Evolutionary conservation across 2,888 invertebrate genomes (phyloP).

Genomic region (Andrena trimmerana): DNA sequence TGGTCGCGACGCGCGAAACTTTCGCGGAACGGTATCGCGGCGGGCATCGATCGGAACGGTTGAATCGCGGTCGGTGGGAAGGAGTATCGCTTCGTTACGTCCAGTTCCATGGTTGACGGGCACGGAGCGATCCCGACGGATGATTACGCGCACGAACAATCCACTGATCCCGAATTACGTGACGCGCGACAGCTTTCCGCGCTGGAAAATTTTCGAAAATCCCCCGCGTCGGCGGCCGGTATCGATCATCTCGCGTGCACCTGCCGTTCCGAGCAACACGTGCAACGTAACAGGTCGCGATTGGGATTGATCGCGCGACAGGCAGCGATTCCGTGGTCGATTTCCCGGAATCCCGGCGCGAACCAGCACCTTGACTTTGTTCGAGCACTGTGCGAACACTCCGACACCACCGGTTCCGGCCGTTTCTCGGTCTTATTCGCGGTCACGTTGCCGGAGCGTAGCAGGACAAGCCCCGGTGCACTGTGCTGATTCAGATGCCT

Average conservation of each 20-base stretch:
- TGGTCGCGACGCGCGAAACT: constrained; percentile 25
- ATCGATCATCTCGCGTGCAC: constrained; percentile 46
- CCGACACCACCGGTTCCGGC: not conserved
- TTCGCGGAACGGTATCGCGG: constrained; percentile 33
- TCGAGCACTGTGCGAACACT: constrained; percentile 12
- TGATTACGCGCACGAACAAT: constrained; percentile 48
- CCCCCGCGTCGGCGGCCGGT: not conserved
- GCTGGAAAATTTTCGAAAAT: constrained; percentile 32
- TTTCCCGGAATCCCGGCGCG: constrained; percentile 7
- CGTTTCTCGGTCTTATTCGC: not conserved
- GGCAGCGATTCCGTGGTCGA: constrained; percentile 2
- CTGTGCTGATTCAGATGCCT: not conserved
- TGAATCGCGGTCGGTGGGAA: constrained; percentile 43
- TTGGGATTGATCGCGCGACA: constrained; percentile 35
- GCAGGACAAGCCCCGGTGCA: not conserved
- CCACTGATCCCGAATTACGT: constrained; percentile 51
- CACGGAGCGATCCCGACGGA: constrained; percentile 24
- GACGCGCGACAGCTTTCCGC: constrained; percentile 29
- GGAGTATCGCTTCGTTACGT: constrained; percentile 49
- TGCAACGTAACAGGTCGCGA: constrained; percentile 68
- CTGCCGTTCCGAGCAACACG: constrained; percentile 63
- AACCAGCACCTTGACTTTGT: constrained; percentile 10
- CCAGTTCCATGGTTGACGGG: constrained; percentile 49
- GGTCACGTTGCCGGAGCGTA: no score
- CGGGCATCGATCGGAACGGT: constrained; percentile 32